Conservation (phyloP, 2,888 invertebrate genomes). For the Drosophila quinaria region DNA sequence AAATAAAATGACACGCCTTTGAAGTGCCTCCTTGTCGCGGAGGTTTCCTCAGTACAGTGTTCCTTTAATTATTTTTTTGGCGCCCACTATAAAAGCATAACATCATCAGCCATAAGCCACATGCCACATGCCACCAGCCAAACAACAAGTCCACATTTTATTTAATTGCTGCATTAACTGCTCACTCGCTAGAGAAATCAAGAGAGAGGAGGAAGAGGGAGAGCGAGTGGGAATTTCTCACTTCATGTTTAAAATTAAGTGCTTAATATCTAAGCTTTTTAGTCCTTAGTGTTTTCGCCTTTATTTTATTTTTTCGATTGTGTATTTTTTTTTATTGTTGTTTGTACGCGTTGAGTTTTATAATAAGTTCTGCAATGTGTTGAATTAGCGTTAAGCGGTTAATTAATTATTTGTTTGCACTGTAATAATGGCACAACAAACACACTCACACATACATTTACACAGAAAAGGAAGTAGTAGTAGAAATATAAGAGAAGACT, state of each 20-base stretch:
- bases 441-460: constrained; percentile 10
- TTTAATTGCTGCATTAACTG: constrained; percentile 59
- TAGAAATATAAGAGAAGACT: constrained; percentile 60
- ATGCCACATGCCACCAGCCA: constrained; percentile 48
- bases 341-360: constrained; percentile 56
- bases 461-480: constrained; percentile 10
- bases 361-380: constrained; percentile 43
- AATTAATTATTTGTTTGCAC: constrained; percentile 65
- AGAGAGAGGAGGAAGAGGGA: constrained; percentile 4
- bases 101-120: constrained; percentile 47
- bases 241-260: constrained; percentile 65
- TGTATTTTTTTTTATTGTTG: constrained; percentile 45
- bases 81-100: constrained; percentile 37
- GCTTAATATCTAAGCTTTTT: constrained; percentile 73
- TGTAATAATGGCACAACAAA: constrained; percentile 37
- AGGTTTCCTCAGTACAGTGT: constrained; percentile 58
- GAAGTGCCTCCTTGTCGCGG: constrained; percentile 19
- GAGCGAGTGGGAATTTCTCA: constrained; percentile 64
- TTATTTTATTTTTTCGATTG: constrained; percentile 28
- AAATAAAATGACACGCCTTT: constrained; percentile 81
- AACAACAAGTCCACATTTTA: constrained; percentile 48
- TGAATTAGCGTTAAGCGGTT: constrained; percentile 63
- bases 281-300: constrained; percentile 55
- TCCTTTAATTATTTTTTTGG: constrained; percentile 65
- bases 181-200: constrained; percentile 26